These are phyloP conservation scores for Vulpes ferrilata DNA, from an alignment of 2,113 vertebrate species.

Conservation along the genomic window DNA sequence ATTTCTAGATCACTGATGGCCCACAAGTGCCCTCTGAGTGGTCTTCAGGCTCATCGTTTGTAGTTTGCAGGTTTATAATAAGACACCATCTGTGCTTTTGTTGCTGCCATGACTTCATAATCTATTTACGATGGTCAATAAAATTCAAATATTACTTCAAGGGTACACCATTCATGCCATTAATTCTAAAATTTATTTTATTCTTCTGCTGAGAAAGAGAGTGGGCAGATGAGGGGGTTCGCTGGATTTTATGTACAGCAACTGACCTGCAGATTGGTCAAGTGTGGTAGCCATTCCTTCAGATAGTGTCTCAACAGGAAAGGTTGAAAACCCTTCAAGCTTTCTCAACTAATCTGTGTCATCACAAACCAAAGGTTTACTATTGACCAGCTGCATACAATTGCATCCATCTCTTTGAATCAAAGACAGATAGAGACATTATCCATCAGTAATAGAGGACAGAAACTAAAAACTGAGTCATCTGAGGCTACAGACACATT, in stretches of 20 bases:
- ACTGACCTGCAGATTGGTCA: background rate
- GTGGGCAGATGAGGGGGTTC: background rate
- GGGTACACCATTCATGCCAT: background rate
- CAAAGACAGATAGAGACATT: background rate
- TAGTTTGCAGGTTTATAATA: conserved; percentile 22
- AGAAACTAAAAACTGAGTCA: background rate
- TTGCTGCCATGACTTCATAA: conserved; percentile 57
- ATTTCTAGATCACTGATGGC: background rate
- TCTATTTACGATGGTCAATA: conserved; percentile 68
- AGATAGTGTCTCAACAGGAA: background rate
- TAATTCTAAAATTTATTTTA: conserved; percentile 58
- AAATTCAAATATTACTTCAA: conserved; percentile 69
- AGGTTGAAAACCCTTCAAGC: background rate
- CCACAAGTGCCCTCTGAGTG: conserved; percentile 2
- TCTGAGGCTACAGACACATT: background rate
- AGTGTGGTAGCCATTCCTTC: background rate
- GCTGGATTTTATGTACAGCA: background rate
- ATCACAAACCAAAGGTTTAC: background rate
- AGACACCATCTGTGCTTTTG: conserved; percentile 69
- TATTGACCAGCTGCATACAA: background rate
- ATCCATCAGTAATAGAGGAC: background rate
- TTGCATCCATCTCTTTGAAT: background rate
- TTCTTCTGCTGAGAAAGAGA: conserved; percentile 31
- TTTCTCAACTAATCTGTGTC: background rate
- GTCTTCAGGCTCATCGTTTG: background rate